Evolutionary conservation across 2,797 vertebrate genomes (phyloP).

Genomic region (Adrianichthys oophorus): DNA sequence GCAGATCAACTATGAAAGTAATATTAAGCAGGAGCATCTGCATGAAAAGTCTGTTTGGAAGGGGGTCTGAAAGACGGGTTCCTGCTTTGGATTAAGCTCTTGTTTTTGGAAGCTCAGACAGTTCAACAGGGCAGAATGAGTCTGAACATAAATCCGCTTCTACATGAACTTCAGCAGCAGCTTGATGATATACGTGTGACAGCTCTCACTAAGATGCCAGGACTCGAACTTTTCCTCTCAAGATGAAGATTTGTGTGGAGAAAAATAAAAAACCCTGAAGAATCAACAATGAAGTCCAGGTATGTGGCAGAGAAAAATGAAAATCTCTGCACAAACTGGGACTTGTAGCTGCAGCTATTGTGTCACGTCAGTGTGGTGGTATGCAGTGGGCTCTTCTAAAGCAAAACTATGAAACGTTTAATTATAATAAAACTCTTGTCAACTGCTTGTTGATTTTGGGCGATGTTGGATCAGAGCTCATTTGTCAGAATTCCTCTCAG

Average conservation of each 20-base stretch:
- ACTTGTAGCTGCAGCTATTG: not conserved
- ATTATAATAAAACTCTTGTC: not conserved
- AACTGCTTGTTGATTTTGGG: not conserved
- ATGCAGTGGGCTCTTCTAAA: not conserved
- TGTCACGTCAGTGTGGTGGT: not conserved
- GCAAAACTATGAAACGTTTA: not conserved
- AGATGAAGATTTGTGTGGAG: no score
- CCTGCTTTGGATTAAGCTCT: not conserved
- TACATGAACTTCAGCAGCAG: not conserved
- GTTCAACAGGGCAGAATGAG: not conserved
- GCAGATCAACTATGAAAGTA: not conserved
- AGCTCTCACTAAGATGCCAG: not conserved
- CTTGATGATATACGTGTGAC: not conserved
- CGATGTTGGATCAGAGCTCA: not conserved
- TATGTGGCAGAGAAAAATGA: no score
- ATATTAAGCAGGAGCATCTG: not conserved
- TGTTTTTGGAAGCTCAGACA: slow-evolving; percentile 1
- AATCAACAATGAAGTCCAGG: no score
- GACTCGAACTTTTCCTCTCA: not conserved
- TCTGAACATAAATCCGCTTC: not conserved
- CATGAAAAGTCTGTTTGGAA: not conserved
- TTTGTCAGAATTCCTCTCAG: not conserved
- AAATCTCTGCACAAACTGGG: not conserved
- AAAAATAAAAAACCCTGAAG: no score
- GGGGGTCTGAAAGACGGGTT: not conserved